Base-by-base conservation (phyloP, 2,113 vertebrate species). In the Chiloscyllium plagiosum region DNA sequence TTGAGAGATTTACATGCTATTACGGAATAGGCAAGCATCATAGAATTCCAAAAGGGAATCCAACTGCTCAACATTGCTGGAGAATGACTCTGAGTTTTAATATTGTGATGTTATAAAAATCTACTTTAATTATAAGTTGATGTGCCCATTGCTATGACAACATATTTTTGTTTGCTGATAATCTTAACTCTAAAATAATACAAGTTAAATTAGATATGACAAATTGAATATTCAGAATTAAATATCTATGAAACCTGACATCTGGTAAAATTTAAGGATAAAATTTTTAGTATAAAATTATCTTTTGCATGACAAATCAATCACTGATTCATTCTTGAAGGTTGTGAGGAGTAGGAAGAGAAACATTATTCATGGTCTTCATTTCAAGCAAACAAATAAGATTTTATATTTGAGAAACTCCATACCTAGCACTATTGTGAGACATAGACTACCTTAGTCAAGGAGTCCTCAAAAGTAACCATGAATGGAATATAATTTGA, bases 151-250 rank as follows among this genome's bases (percentile, higher is more conserved):
- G 65, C 87, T 10, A 90, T 65, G 29, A 90, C 56, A n/a, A 17
- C 1, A 65, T 61, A 80, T n/a, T 56, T 61, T 90, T 65, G 33
- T 90, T 90, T 90, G 87, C n/a, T 90, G 52, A 90, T 90, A 90
- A 17, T 90, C 26, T 29, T n/a, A 15, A 17, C 85, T n/a, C 3
- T 29, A 61, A 90, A n/a, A 19, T 22, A 22, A 87, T 29, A 52
- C 85, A 26, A 29, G 22, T 15, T 29, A n/a, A n/a, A 76, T 76
- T 33, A 29, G 5, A 90, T 29, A 33, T 65, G 52, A 17, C 24
- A 87, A 50, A 52, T 10, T 87, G 56, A n/a, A 90, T 90, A 29
- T 37, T 17, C 29, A 90, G 65, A 4, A 65, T 90, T 90, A 90
- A n/a, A 65, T 90, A 65, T 65, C 19, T n/a, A 90, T 33, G 47